Conservation (phyloP, 2,888 invertebrate genomes). For the Microdon myrmicae region DNA sequence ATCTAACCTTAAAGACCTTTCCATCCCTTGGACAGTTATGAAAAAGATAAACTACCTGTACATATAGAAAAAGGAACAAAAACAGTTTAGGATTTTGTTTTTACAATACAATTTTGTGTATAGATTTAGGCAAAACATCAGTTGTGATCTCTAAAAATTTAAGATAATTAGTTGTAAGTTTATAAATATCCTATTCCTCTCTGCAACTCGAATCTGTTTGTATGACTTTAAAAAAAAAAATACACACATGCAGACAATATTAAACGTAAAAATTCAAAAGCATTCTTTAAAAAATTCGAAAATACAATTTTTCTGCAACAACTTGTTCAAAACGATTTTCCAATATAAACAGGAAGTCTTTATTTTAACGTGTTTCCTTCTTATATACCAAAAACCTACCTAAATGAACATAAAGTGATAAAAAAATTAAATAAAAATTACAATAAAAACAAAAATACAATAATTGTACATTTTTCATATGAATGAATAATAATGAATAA, state of each 20-base stretch:
- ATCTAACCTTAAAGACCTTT: too few species aligned
- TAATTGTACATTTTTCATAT: neutral
- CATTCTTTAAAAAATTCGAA: neutral
- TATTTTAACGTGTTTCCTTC: constrained; percentile 6
- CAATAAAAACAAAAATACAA: constrained; percentile 8
- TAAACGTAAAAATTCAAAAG: neutral
- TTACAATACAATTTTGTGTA: constrained; percentile 9
- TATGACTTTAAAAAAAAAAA: constrained; percentile 1
- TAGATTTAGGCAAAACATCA: constrained; percentile 44
- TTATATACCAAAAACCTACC: constrained; percentile 25
- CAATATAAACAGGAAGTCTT: neutral
- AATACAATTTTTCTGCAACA: constrained; percentile 21
- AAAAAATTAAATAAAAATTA: constrained; percentile 18
- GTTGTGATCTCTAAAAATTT: constrained; percentile 57
- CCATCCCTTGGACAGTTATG: too few species aligned
- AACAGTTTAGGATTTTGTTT: constrained; percentile 24
- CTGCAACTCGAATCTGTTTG: too few species aligned
- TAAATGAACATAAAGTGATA: constrained; percentile 49
- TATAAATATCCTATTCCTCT: too few species aligned
- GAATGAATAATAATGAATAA: neutral
- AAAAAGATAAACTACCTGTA: too few species aligned
- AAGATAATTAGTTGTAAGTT: constrained; percentile 44
- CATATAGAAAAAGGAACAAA: constrained; percentile 8
- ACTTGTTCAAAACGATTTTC: constrained; percentile 9
- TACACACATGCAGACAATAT: constrained; percentile 3